Base-by-base conservation (phyloP, 2,113 vertebrate genomes). In the Hyla sarda region DNA sequence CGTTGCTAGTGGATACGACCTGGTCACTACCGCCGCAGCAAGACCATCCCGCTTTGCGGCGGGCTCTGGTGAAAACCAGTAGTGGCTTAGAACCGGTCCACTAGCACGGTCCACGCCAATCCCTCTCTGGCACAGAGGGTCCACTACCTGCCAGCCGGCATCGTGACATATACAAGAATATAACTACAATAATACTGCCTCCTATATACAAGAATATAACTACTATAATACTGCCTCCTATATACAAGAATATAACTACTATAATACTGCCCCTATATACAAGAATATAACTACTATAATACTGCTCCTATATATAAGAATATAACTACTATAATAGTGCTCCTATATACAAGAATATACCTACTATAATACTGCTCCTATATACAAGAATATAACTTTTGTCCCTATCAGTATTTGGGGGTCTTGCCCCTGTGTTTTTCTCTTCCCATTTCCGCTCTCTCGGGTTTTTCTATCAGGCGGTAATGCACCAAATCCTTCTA, bases 211-310 rank as follows among this genome's bases (percentile, higher is more conserved):
- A 37, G 67, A 37, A 71, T 71, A 71, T 71, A 71, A 71, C 67
- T 71, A 71, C 32, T 71, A 37, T 37, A 71, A 71, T 71, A 71
- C 67, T 71, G 32, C 32, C 56, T 21, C 62, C 67, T 71, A 21
- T 71, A 5, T 71, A 71, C 67, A 71, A 23, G 67, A 71, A 37
- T 37, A 71, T 37, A 71, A 71, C 32, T 71, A 71, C 67, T 71
- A 71, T 71, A 71, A 71, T 71, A 71, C 67, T 71, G 32, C 67
- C 3, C 62, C 28, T 67, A 34, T 67, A 13, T 67, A 67, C 28
- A 67, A 8, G 62, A 67, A 67, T 67, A 67, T 67, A 67, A 67
- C 62, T 67, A 67, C 62, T 67, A 67, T 67, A 32, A 67, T 67
- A 32, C 62, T 67, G 62, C 62, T 34, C 62, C 30, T 67, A 67